Base-by-base conservation (phyloP, 1,140 invertebrate genomes). In the Wiebesia pumilae region DNA sequence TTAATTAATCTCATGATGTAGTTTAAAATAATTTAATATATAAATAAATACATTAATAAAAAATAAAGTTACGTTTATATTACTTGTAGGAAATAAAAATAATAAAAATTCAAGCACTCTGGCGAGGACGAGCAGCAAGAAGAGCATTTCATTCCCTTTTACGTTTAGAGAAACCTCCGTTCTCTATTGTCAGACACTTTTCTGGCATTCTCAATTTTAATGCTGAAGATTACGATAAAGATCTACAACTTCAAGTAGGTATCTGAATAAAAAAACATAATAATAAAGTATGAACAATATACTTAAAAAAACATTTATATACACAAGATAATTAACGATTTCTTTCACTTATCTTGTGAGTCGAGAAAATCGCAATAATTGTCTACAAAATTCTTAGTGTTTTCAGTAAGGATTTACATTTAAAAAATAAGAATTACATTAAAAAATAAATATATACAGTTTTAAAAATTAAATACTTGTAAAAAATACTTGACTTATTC, bases 171-270 rank as follows among this genome's bases (percentile, higher is more conserved):
- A 96, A 96, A 90, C 96, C 96, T 51, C 95, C 96, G 2, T 95
- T 97, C 47, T 94, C 94, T 88, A 95, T 96, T n/a, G 95, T 97
- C 4, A 95, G 96, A 79, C 95, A 96, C 87, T 97, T 97, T 94
- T 95, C 97, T 7, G 94, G 95, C 58, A 94, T 97, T 87, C 92
- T 97, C 71, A 96, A 97, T 90, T 95, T 96, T 81, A 96, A 95
- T 80, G 95, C 96, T 69, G 95, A 96, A 89, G 96, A 97, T 92
- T 97, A 97, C 73, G 94, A 95, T 80, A 94, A 95, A 88, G 96
- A 97, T 92, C 94, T 96, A 38, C 94, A 95, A 91, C 90, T 96
- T 40, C 96, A 96, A 91, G 95, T 95, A 89, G 87, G 83, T 65
- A 86, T 77, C 58, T 35, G 19, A 51, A 79, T 0, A 79, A 58